Evolutionary conservation across 2,797 vertebrate species (phyloP).

Genomic region (Mus minutoides): DNA sequence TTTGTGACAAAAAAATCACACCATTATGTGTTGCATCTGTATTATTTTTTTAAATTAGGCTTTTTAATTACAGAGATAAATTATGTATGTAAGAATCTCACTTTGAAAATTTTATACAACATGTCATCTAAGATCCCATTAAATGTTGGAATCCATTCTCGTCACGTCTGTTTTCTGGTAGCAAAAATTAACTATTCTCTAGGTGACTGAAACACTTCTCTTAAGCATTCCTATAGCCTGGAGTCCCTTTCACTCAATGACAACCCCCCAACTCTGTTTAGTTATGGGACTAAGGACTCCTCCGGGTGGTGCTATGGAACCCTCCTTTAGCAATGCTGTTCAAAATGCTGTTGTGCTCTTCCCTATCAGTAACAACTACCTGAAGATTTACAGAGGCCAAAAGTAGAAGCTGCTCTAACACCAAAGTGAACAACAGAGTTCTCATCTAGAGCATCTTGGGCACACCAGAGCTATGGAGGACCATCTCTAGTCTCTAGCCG

Average conservation of each 20-base stretch:
- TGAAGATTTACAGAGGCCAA: neutral
- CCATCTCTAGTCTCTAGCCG: accelerated
- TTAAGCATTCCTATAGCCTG: too few species aligned
- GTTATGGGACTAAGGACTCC: neutral
- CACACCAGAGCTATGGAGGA: neutral
- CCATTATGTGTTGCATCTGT: conserved; percentile 79
- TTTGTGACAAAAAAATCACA: conserved; percentile 80
- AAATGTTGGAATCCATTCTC: conserved; percentile 50
- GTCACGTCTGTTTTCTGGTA: neutral
- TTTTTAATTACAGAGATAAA: conserved; percentile 82
- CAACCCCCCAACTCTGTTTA: neutral
- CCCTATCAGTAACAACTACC: neutral
- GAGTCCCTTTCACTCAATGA: neutral
- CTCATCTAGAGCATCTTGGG: neutral
- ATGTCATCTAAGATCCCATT: conserved; percentile 59
- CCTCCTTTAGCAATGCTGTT: neutral
- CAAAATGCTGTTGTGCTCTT: neutral
- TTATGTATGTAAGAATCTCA: conserved; percentile 80
- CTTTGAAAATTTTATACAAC: conserved; percentile 62
- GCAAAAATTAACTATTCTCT: conserved; percentile 60
- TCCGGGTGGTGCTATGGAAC: too few species aligned
- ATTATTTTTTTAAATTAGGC: conserved; percentile 84
- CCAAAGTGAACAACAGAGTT: neutral
- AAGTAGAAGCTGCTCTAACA: neutral
- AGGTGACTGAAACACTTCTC: neutral